Evolutionary conservation across 2,888 invertebrate genomes (phyloP).

Genomic region (Drosophila anomelani): DNA sequence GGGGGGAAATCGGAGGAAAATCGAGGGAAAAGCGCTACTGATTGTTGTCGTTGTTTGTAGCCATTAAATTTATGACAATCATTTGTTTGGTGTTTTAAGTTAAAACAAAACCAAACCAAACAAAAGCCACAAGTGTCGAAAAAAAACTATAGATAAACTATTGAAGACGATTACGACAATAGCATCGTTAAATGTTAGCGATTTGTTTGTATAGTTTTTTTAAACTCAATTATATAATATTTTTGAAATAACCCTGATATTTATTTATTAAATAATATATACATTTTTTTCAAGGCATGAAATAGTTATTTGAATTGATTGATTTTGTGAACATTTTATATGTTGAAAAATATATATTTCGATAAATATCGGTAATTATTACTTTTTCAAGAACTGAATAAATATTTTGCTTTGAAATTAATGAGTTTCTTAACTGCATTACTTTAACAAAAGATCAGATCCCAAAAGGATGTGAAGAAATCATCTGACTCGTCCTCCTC

Average conservation of each 20-base stretch:
- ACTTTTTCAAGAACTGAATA: neutral
- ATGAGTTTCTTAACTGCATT: neutral
- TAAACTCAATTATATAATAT: neutral
- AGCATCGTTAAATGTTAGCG: neutral
- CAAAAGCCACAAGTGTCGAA: slow-evolving; percentile 11
- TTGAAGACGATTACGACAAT: neutral
- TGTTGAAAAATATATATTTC: neutral
- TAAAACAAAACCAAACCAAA: slow-evolving; percentile 3
- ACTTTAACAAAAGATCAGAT: neutral
- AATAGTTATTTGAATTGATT: neutral
- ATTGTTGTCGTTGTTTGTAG: slow-evolving; percentile 24
- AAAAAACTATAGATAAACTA: slow-evolving; percentile 23
- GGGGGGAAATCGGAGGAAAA: slow-evolving; percentile 1
- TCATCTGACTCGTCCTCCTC: neutral
- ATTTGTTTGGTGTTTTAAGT: slow-evolving; percentile 29
- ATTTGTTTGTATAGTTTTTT: neutral
- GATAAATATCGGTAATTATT: no score
- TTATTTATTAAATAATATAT: neutral
- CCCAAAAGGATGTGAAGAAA: neutral
- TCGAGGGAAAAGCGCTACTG: slow-evolving; percentile 15
- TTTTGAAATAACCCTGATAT: neutral
- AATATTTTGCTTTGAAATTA: neutral
- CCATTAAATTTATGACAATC: slow-evolving; percentile 30
- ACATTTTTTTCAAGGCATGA: neutral
- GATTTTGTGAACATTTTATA: neutral